These are phyloP conservation scores for Pomatorhinus ruficollis DNA, from an alignment of 2,113 vertebrate species.

Conservation along the genomic window DNA sequence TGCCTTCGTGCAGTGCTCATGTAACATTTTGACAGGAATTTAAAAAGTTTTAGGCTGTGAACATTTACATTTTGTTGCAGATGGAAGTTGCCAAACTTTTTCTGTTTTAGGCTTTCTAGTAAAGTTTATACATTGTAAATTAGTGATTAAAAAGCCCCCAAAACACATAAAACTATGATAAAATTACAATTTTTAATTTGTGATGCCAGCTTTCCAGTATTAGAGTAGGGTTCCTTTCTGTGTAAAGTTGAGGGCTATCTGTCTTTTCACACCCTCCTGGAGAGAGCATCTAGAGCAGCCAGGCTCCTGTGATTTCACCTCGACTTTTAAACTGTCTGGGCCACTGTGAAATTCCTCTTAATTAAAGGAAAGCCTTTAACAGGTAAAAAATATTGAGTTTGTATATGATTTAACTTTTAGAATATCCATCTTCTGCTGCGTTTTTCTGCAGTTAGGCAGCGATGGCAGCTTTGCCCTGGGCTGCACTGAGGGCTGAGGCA, in stretches of 20 bases:
- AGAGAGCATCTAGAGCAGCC: constrained; percentile 81
- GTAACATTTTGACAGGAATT: not conserved
- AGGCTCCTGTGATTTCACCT: constrained; percentile 68
- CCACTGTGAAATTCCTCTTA: constrained; percentile 58
- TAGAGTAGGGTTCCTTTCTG: not conserved
- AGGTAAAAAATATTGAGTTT: not conserved
- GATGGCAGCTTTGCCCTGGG: not conserved
- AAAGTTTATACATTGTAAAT: not conserved
- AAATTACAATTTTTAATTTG: constrained; percentile 4
- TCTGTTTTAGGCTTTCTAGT: not conserved
- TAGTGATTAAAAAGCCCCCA: not conserved
- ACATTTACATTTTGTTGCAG: not conserved
- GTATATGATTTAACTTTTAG: not conserved
- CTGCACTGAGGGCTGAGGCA: not conserved
- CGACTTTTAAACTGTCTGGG: constrained; percentile 47
- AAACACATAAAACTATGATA: not conserved
- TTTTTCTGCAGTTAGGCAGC: not conserved
- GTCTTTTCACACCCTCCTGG: constrained; percentile 67
- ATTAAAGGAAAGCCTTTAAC: not conserved
- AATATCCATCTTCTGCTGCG: not conserved
- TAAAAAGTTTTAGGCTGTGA: not conserved
- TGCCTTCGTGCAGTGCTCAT: not conserved
- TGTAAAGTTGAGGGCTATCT: not conserved
- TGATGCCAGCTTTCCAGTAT: not conserved
- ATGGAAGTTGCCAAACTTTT: not conserved